phyloP scores from a whole-genome alignment of 2,797 vertebrate species.

The Huso huso region DNA sequence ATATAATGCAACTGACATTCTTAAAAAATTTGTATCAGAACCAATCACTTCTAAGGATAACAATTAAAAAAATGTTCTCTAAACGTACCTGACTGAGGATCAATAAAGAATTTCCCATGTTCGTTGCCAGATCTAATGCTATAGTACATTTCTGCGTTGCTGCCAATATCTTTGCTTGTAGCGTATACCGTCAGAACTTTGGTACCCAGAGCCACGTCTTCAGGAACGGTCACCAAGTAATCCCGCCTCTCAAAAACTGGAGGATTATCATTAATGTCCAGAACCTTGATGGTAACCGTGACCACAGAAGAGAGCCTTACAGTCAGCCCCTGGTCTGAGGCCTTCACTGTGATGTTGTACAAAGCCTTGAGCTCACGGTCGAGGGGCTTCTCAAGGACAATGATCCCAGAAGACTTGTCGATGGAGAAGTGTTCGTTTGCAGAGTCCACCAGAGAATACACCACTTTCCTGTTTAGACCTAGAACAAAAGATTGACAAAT shows the following conservation, averaged over 20 bases:
- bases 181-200: constrained; percentile 82
- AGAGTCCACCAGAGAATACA: constrained; percentile 76
- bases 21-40: too few species aligned
- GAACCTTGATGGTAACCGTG: constrained; percentile 79
- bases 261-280: constrained; percentile 94
- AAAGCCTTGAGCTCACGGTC: constrained; percentile 82
- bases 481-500: constrained; percentile 21
- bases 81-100: constrained; percentile 75
- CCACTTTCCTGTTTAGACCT: constrained; percentile 79
- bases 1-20: too few species aligned
- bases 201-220: constrained; percentile 73
- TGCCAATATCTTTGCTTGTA: constrained; percentile 92
- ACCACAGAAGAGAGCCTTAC: constrained; percentile 68
- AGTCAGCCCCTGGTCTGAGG: constrained; percentile 73
- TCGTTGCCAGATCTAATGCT: constrained; percentile 89
- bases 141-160: constrained; percentile 91
- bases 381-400: constrained; percentile 76
- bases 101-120: constrained; percentile 82
- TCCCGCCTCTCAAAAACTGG: constrained; percentile 91
- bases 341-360: constrained; percentile 76
- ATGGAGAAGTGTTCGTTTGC: constrained; percentile 81
- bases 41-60: too few species aligned
- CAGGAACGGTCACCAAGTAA: constrained; percentile 78
- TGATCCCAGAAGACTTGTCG: constrained; percentile 76
- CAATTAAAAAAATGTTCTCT: background rate